A percentile compares a stretch with the other conserved stretches of the same genome.
Conservation (phyloP, 2,888 invertebrate genomes). For the Acronicta alni region DNA sequence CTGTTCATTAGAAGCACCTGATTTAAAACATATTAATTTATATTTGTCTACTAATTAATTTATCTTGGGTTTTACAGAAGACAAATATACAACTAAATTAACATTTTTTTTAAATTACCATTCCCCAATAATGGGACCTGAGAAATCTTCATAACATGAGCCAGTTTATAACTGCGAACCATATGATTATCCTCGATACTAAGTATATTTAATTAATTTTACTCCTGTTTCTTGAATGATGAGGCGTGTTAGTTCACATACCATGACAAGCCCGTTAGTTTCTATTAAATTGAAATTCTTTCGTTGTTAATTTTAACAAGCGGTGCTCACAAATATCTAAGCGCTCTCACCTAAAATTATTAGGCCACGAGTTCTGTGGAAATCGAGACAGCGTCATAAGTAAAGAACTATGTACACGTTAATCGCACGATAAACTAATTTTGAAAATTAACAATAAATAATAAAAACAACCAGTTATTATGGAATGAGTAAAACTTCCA, state of each 20-base stretch:
- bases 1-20: constrained; percentile 68
- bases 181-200: constrained; percentile 17
- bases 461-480: constrained; percentile 63
- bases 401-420: constrained; percentile 62
- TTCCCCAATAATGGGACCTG: constrained; percentile 20
- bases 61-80: constrained; percentile 42
- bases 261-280: constrained; percentile 45
- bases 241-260: constrained; percentile 46
- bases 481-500: constrained; percentile 65
- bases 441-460: constrained; percentile 59
- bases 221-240: constrained; percentile 18
- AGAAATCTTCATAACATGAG: constrained; percentile 24
- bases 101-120: constrained; percentile 15
- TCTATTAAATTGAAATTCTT: constrained; percentile 44
- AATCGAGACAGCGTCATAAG: constrained; percentile 58
- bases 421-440: constrained; percentile 50
- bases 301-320: constrained; percentile 46
- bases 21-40: constrained; percentile 56
- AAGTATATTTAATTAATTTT: constrained; percentile 25
- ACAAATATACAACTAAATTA: constrained; percentile 51
- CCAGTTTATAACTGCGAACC: constrained; percentile 36
- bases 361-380: constrained; percentile 62
- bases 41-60: constrained; percentile 48
- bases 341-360: constrained; percentile 43
- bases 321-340: constrained; percentile 49